Percentiles rank a stretch among this genome's conserved stretches.
phyloP scores from a whole-genome alignment of 2,797 vertebrate species.

The Characodon lateralis region DNA sequence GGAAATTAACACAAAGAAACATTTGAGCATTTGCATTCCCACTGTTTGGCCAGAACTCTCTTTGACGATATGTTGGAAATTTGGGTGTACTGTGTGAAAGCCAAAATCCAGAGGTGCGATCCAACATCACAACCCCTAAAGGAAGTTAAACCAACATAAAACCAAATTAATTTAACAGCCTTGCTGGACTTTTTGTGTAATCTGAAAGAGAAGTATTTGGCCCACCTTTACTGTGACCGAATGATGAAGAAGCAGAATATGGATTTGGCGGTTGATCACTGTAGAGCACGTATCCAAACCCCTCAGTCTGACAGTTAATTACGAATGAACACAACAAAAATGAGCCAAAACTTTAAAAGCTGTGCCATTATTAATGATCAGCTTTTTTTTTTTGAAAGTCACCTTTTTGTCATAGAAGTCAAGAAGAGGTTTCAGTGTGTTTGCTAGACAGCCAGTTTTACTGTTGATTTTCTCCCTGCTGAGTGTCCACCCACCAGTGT shows the following conservation, averaged over 20 bases:
- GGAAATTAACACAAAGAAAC: conserved; percentile 61
- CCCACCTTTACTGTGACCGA: conserved; percentile 68
- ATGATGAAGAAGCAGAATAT: conserved; percentile 11
- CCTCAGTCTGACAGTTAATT: conserved; percentile 37
- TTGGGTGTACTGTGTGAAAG: conserved; percentile 67
- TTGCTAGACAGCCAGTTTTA: conserved; percentile 30
- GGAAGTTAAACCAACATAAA: not conserved
- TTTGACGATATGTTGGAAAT: conserved; percentile 21
- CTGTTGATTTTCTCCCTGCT: conserved; percentile 35
- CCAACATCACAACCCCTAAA: conserved; percentile 62
- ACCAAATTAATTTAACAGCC: not conserved
- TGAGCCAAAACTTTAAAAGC: not conserved
- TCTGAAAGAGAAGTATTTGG: not conserved
- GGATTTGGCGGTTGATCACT: conserved; percentile 54
- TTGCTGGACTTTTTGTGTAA: not conserved
- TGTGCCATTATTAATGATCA: not conserved
- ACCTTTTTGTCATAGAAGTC: conserved; percentile 52
- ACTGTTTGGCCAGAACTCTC: conserved; percentile 54
- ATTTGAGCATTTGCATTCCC: conserved; percentile 53
- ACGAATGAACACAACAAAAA: not conserved
- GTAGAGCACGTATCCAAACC: conserved; percentile 65
- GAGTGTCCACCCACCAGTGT: conserved; percentile 38
- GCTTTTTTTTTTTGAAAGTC: not conserved
- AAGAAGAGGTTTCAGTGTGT: conserved; percentile 62
- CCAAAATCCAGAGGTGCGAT: conserved; percentile 60